Conservation (phyloP, 1,140 invertebrate genomes). For the Ylistrum balloti region DNA sequence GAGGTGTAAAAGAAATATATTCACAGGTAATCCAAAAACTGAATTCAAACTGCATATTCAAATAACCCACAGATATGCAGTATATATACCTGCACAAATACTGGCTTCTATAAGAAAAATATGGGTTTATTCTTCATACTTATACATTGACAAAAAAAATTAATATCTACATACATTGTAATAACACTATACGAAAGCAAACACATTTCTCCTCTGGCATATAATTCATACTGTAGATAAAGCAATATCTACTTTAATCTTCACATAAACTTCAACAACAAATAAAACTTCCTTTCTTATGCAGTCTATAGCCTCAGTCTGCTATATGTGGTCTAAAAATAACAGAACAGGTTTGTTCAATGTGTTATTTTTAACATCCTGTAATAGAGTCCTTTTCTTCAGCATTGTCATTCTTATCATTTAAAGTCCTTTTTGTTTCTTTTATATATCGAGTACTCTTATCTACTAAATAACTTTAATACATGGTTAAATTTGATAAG, state of each 20-base stretch:
- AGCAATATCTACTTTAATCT: neutral
- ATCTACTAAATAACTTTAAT: neutral
- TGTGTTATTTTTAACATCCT: neutral
- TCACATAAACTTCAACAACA: neutral
- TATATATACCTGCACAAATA: no score
- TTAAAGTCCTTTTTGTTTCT: neutral
- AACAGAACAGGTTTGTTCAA: conserved; percentile 12
- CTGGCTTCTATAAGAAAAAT: no score
- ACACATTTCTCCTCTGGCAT: neutral
- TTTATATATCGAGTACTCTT: neutral
- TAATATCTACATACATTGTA: neutral
- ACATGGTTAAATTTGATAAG: neutral
- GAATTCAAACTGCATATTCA: no score
- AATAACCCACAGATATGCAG: no score
- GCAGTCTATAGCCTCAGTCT: neutral
- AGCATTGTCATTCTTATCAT: neutral
- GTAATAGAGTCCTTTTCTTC: neutral
- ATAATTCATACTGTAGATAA: neutral
- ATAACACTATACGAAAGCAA: neutral
- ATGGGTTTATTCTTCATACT: no score
- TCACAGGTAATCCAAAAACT: no score
- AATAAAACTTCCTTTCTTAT: conserved; percentile 2
- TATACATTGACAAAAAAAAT: no score
- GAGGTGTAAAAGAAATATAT: no score
- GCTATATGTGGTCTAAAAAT: neutral